phyloP scores from a whole-genome alignment of 2,888 invertebrate species.

The Epirrhoe tristata region DNA sequence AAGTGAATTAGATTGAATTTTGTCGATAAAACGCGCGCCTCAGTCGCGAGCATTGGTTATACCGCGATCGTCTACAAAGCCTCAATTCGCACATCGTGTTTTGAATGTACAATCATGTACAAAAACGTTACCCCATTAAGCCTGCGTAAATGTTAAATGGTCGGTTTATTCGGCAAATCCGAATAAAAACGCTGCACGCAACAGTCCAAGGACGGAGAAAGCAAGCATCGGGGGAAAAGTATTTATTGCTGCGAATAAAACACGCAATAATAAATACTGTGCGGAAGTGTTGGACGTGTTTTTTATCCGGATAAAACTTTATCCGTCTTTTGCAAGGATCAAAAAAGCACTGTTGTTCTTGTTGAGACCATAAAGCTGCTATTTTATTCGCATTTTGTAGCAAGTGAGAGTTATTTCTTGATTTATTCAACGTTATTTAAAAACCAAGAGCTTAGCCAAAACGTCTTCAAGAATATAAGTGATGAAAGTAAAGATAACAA shows the following conservation, averaged over 20 bases:
- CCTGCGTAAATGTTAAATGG: conserved; percentile 31
- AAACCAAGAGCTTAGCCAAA: no score
- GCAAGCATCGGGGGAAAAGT: conserved; percentile 31
- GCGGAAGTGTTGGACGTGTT: conserved; percentile 1
- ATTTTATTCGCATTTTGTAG: no score
- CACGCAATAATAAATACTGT: conserved; percentile 36
- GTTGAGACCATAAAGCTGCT: no score
- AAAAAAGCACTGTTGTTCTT: not conserved
- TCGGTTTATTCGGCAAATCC: conserved; percentile 27
- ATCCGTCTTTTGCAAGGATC: not conserved
- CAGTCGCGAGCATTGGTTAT: not conserved
- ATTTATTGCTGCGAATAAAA: conserved; percentile 36
- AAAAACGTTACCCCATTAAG: conserved; percentile 23
- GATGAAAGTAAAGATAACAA: no score
- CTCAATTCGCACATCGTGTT: not conserved
- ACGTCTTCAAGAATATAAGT: no score
- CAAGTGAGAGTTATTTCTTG: no score
- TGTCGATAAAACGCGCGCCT: no score
- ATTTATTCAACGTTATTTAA: no score
- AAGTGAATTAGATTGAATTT: no score
- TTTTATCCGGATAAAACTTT: conserved; percentile 1
- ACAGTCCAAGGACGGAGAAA: conserved; percentile 33
- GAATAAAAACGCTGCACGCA: conserved; percentile 37
- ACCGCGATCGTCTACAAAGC: not conserved
- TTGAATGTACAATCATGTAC: conserved; percentile 17